Percentiles rank a stretch among this genome's conserved stretches.
Conservation (phyloP, 92 coral and sea anemone genomes). For the Umimayanthus chanpuru region DNA sequence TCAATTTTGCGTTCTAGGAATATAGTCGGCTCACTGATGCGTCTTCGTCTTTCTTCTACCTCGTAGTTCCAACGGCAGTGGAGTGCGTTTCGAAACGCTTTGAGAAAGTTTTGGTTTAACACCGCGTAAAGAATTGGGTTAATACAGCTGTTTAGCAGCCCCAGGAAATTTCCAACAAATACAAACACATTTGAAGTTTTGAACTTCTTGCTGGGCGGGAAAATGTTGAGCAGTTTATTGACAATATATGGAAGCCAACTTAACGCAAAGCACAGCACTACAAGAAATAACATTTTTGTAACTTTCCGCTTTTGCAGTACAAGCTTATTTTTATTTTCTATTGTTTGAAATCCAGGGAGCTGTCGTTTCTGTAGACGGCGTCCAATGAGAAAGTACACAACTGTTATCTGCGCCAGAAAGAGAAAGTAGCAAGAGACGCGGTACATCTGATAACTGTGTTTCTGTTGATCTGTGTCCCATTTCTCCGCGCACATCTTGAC, state of each 20-base stretch:
- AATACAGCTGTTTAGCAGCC: conserved; percentile 72
- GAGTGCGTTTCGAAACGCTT: conserved; percentile 72
- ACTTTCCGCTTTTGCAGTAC: conserved; percentile 68
- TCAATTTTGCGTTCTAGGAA: neutral
- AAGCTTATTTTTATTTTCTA: conserved; percentile 61
- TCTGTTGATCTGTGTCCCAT: conserved; percentile 55
- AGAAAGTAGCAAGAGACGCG: conserved; percentile 70
- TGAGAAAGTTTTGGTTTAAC: conserved; percentile 71
- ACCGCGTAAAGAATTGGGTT: conserved; percentile 81
- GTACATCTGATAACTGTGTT: conserved; percentile 72
- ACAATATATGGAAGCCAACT: conserved; percentile 82
- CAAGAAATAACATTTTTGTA: conserved; percentile 76
- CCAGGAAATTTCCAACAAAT: conserved; percentile 76
- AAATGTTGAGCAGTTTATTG: conserved; percentile 79
- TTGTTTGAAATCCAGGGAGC: conserved; percentile 80
- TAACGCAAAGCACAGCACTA: conserved; percentile 70
- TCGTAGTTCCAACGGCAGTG: conserved; percentile 76
- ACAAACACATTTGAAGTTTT: conserved; percentile 68
- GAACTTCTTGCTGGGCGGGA: conserved; percentile 61
- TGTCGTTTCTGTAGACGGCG: conserved; percentile 67
- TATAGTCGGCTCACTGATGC: conserved; percentile 28
- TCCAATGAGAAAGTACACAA: conserved; percentile 72
- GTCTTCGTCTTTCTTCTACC: conserved; percentile 68
- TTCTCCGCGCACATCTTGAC: conserved; percentile 67
- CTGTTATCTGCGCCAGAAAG: conserved; percentile 71